phyloP scores from a whole-genome alignment of 2,113 vertebrate genomes.

The Eupsittula cactorum region DNA sequence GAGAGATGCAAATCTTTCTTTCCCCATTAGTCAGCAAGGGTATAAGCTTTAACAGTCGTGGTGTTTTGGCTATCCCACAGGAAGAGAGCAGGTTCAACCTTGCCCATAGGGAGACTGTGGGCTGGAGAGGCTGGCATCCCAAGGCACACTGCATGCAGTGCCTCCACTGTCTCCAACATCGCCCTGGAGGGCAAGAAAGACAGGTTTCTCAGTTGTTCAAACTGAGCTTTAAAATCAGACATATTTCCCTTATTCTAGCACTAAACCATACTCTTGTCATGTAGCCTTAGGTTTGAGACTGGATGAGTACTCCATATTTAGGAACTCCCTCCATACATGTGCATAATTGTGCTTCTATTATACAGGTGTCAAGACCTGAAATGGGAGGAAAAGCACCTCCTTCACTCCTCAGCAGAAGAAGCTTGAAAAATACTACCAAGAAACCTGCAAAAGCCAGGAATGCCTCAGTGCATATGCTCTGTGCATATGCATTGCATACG shows the following conservation, averaged over 20 bases:
- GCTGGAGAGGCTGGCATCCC: neutral
- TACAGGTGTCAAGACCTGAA: neutral
- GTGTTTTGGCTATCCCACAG: neutral
- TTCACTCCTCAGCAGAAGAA: neutral
- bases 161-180: neutral
- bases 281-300: neutral
- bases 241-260: neutral
- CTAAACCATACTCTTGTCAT: neutral
- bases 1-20: neutral
- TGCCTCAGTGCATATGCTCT: neutral
- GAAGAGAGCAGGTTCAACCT: neutral
- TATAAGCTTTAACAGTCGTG: neutral
- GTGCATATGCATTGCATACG: accelerated
- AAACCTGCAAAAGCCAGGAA: neutral
- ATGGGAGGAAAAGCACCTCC: neutral
- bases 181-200: neutral
- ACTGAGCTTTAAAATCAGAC: neutral
- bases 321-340: accelerated
- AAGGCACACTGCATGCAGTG: no score
- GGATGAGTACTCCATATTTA: neutral
- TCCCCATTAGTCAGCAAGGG: neutral
- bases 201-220: neutral
- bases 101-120: neutral
- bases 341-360: neutral
- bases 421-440: neutral